A percentile compares a stretch with the other conserved stretches of the same genome.
phyloP scores from a whole-genome alignment of 2,888 invertebrate species.

The Acrobasis suavella region DNA sequence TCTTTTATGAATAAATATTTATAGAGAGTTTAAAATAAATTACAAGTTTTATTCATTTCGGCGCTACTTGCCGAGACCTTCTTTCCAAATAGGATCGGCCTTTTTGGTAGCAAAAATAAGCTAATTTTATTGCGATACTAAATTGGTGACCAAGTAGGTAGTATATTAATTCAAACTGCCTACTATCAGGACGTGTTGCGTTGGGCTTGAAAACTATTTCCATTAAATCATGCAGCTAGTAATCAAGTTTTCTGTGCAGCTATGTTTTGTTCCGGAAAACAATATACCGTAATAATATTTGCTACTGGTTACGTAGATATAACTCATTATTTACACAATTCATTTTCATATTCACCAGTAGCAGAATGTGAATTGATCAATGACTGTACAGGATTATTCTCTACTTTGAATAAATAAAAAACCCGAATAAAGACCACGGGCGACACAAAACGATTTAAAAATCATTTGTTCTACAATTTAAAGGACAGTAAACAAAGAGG shows the following conservation, averaged over 20 bases:
- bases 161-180: neutral
- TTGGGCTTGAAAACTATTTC: neutral
- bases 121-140: too few species aligned
- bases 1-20: neutral
- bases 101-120: too few species aligned
- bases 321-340: slow-evolving; percentile 56
- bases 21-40: neutral
- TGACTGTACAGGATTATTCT: slow-evolving; percentile 46
- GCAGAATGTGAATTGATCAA: slow-evolving; percentile 55
- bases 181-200: neutral
- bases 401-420: slow-evolving; percentile 42
- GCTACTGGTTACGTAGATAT: slow-evolving; percentile 37
- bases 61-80: too few species aligned
- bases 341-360: slow-evolving; percentile 52
- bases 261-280: slow-evolving; percentile 37
- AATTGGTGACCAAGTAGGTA: too few species aligned
- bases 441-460: slow-evolving; percentile 1
- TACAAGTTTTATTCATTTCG: neutral
- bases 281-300: slow-evolving; percentile 45
- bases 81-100: too few species aligned
- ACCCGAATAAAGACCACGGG: slow-evolving; percentile 27
- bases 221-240: slow-evolving; percentile 21
- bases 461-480: neutral
- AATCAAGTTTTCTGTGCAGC: slow-evolving; percentile 26
- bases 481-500: slow-evolving; percentile 5